A percentile compares a stretch with the other conserved stretches of the same genome.
Evolutionary conservation across 2,888 invertebrate species (phyloP).

Genomic region (Plutella xylostella): DNA sequence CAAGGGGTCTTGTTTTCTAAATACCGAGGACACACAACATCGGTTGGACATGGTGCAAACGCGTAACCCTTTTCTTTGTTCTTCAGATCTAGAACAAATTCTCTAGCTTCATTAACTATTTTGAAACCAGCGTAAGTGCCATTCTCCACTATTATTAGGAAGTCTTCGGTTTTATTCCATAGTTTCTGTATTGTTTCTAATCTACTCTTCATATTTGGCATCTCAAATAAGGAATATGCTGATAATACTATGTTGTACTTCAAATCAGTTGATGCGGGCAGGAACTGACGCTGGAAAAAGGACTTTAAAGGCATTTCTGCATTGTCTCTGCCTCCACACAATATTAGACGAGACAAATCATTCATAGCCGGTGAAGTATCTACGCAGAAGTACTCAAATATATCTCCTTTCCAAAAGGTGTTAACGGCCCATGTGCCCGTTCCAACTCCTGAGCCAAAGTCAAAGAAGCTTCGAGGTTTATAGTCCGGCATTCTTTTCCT

Average conservation of each 20-base stretch:
- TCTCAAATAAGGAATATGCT: constrained; percentile 84
- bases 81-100: constrained; percentile 76
- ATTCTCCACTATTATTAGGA: constrained; percentile 85
- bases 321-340: constrained; percentile 75
- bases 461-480: constrained; percentile 82
- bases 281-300: constrained; percentile 83
- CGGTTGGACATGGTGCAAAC: constrained; percentile 91
- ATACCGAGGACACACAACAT: constrained; percentile 80
- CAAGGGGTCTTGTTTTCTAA: constrained; percentile 77
- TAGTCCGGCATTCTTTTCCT: constrained; percentile 72
- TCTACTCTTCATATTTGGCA: constrained; percentile 75
- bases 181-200: constrained; percentile 79
- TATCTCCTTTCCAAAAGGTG: constrained; percentile 74
- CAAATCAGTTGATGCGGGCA: constrained; percentile 73
- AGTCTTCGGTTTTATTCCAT: constrained; percentile 88
- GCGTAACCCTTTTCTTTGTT: constrained; percentile 65
- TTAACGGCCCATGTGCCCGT: constrained; percentile 88
- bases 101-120: constrained; percentile 86
- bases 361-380: constrained; percentile 87
- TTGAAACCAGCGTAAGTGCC: constrained; percentile 86
- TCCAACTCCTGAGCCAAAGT: constrained; percentile 93
- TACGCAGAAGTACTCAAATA: constrained; percentile 88
- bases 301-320: constrained; percentile 69
- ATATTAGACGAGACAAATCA: constrained; percentile 79
- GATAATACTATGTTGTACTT: constrained; percentile 85